A percentile compares a stretch with the other conserved stretches of the same genome.
These are phyloP conservation scores for Parasteatoda lunata DNA, from an alignment of 2,888 invertebrate species.

Conservation along the genomic window DNA sequence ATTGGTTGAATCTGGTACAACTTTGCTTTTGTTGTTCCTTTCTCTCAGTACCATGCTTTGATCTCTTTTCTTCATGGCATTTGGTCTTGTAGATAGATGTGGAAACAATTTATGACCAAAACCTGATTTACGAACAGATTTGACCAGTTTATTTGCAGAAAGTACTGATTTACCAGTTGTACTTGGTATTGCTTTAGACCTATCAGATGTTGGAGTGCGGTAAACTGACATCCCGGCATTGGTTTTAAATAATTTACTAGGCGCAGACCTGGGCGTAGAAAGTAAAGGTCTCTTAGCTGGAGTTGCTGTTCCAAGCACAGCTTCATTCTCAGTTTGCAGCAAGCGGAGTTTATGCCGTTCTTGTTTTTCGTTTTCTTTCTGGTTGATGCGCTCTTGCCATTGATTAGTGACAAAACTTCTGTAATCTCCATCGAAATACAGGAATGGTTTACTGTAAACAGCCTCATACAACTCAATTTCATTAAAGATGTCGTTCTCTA, in stretches of 20 bases:
- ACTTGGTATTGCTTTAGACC: neutral
- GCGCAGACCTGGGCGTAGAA: constrained; percentile 39
- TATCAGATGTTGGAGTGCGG: constrained; percentile 18
- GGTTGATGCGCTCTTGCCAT: constrained; percentile 40
- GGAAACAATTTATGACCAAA: neutral
- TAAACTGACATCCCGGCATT: constrained; percentile 13
- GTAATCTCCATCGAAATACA: constrained; percentile 43
- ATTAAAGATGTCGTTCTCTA: constrained; percentile 51
- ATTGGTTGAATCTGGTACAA: neutral
- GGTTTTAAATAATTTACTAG: constrained; percentile 53
- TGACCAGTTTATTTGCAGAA: neutral
- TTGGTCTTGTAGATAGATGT: neutral
- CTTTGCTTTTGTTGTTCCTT: constrained; percentile 12
- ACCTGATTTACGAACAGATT: neutral
- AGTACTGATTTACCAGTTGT: neutral
- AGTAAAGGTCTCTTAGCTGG: constrained; percentile 20
- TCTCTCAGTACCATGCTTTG: constrained; percentile 10
- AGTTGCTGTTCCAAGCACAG: neutral
- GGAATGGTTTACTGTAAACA: constrained; percentile 29
- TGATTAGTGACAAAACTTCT: constrained; percentile 29
- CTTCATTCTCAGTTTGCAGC: constrained; percentile 7
- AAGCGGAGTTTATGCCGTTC: constrained; percentile 26
- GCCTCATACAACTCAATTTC: constrained; percentile 51
- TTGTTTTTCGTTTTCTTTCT: constrained; percentile 61
- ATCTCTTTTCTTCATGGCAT: constrained; percentile 6